Percentiles rank a stretch among this genome's conserved stretches.
Evolutionary conservation across 2,797 vertebrate genomes (phyloP).

Genomic region (Pseudopleuronectes americanus): DNA sequence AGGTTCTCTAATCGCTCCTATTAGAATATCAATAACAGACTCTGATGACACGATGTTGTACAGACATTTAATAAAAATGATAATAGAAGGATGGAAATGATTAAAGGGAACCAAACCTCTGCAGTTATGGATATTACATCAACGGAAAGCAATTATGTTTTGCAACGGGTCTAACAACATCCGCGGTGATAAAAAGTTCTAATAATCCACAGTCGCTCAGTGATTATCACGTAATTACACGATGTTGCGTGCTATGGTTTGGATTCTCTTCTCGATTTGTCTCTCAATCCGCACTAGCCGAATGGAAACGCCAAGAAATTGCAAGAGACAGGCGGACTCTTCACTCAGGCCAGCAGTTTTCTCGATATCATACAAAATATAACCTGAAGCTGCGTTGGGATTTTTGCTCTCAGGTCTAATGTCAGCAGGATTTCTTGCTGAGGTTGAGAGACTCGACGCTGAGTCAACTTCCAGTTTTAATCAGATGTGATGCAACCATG

Average conservation of each 20-base stretch:
- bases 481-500: too few relatives aligned
- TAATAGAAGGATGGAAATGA: constrained; percentile 4
- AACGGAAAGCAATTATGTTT: constrained; percentile 55
- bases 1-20: background rate
- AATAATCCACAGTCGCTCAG: constrained; percentile 42
- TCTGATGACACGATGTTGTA: constrained; percentile 2
- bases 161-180: constrained; percentile 32
- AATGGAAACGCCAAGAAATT: constrained; percentile 42
- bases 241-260: constrained; percentile 31
- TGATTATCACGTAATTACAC: constrained; percentile 44
- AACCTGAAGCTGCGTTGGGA: constrained; percentile 45
- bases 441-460: too few relatives aligned
- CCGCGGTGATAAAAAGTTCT: constrained; percentile 42
- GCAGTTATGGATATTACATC: constrained; percentile 22
- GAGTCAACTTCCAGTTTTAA: constrained; percentile 6
- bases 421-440: constrained; percentile 59
- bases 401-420: constrained; percentile 27
- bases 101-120: constrained; percentile 21
- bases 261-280: constrained; percentile 44
- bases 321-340: constrained; percentile 3
- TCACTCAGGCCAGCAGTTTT: constrained; percentile 15
- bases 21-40: background rate
- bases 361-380: constrained; percentile 44
- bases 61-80: constrained; percentile 1
- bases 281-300: constrained; percentile 36